Base-by-base conservation (phyloP, 2,797 vertebrate genomes). In the Chrosomus eos region DNA sequence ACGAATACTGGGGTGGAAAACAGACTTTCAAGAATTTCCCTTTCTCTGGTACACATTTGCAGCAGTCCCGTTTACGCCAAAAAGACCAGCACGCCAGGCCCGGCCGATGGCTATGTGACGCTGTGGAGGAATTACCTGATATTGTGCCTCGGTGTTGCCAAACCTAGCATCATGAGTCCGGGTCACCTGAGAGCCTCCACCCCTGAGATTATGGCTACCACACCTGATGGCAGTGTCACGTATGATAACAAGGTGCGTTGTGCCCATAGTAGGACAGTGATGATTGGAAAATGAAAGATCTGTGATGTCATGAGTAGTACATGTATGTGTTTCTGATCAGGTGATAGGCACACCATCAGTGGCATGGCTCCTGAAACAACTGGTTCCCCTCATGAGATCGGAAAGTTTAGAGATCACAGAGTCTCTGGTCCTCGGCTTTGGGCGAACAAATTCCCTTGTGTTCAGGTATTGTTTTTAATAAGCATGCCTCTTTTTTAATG, bases 341-440 rank as follows among this genome's bases (percentile, higher is more conserved):
- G 97, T 97, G 88, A 98, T 99, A 67, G 98, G 98, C 88, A 99
- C 97, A 18, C 97, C 98, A 0, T 99, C 98, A 18, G 97, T 99
- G 79, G 97, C 97, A 71, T 97, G 97, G 93, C 95, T 99, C 66
- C 91, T 99, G 85, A 99, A 99, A 89, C 98, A 99, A 83, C 93
- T 99, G 68, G 98, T 99, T 89, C 98, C 98, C 36, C 92, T 99
- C 93, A 99, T 99, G 98, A 97, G 98, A 93, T 96, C 96, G 21
- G 98, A 99, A 93, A 98, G 97, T 93, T 96, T 99, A 89, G 98
- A 99, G 94, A 98, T 99, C 94, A 99, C 98, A 10, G 98, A 99
- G 91, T 97, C 97, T 81, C 95, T 99, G 88, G 97, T 99, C 67
- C 92, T 99, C 68, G 98, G 98, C 79, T 98, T 99, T 80, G 98